Evolutionary conservation across 2,888 invertebrate species (phyloP).

Genomic region (Pycnomerus fuliginosus): DNA sequence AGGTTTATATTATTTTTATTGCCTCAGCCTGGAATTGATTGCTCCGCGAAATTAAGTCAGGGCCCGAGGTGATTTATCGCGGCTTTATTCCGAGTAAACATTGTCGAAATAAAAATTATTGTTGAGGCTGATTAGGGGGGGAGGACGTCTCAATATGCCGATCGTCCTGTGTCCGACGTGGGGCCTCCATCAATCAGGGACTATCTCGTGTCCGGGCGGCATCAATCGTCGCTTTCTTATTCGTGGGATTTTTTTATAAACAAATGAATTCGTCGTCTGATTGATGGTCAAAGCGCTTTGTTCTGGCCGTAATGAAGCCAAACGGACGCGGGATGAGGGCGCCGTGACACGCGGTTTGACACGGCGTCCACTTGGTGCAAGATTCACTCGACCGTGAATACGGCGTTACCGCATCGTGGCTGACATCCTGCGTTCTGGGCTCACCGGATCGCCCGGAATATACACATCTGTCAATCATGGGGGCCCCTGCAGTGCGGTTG

Average conservation of each 20-base stretch:
- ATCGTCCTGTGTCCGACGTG: conserved; percentile 50
- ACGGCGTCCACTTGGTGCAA: conserved; percentile 44
- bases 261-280: too few relatives aligned
- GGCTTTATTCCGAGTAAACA: conserved; percentile 44
- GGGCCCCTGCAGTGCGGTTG: neutral
- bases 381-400: conserved; percentile 39
- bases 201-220: conserved; percentile 44
- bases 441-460: neutral
- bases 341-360: conserved; percentile 45
- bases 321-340: conserved; percentile 37
- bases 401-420: conserved; percentile 40
- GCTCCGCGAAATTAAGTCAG: conserved; percentile 44
- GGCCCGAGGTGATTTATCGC: conserved; percentile 46
- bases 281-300: too few relatives aligned
- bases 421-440: conserved; percentile 36
- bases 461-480: neutral
- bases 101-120: conserved; percentile 9
- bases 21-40: conserved; percentile 44
- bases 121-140: conserved; percentile 34
- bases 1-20: conserved; percentile 52
- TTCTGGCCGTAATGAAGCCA: neutral
- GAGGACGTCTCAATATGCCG: conserved; percentile 53
- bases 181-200: conserved; percentile 54
- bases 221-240: too few relatives aligned
- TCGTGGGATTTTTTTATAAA: too few relatives aligned